Conservation (phyloP, 2,888 invertebrate species). For the Corbicula japonica region DNA sequence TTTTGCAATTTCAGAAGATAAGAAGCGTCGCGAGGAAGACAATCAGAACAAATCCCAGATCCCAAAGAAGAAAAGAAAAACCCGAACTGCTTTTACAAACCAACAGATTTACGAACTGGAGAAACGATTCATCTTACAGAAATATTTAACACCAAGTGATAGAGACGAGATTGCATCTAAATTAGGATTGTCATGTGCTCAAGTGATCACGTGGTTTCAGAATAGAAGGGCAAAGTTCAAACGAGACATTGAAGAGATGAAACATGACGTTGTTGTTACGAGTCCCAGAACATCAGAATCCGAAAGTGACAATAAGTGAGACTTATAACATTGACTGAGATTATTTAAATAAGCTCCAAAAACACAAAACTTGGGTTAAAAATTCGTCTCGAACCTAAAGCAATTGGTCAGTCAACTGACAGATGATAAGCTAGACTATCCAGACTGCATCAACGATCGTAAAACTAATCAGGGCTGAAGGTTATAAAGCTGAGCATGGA, state of each 20-base stretch:
- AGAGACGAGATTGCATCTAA: slow-evolving; percentile 98
- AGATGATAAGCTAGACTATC: too few species aligned
- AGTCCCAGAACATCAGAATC: slow-evolving; percentile 39
- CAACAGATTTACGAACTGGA: slow-evolving; percentile 99
- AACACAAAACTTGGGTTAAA: too few species aligned
- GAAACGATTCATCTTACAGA: slow-evolving; percentile 98
- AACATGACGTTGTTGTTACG: slow-evolving; percentile 94
- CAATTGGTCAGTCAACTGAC: too few species aligned
- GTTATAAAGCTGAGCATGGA: too few species aligned
- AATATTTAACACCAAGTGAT: slow-evolving; percentile 98
- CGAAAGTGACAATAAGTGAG: slow-evolving; percentile 25
- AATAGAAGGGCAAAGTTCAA: slow-evolving; percentile 89
- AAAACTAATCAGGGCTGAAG: too few species aligned
- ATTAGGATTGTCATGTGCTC: slow-evolving; percentile 92
- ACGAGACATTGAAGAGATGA: slow-evolving; percentile 97
- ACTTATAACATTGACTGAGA: too few species aligned
- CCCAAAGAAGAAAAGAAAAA: slow-evolving; percentile 96
- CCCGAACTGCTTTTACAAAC: slow-evolving; percentile 98
- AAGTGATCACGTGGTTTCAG: slow-evolving; percentile 93
- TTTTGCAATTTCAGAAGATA: slow-evolving; percentile 47
- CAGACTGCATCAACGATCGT: too few species aligned
- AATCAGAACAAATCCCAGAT: slow-evolving; percentile 56
- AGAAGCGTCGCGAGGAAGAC: slow-evolving; percentile 35
- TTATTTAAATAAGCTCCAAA: too few species aligned
- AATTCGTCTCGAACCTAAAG: too few species aligned